A percentile compares a stretch with the other conserved stretches of the same genome.
phyloP scores from a whole-genome alignment of 2,888 invertebrate species.

The Heliconius ismenius region DNA sequence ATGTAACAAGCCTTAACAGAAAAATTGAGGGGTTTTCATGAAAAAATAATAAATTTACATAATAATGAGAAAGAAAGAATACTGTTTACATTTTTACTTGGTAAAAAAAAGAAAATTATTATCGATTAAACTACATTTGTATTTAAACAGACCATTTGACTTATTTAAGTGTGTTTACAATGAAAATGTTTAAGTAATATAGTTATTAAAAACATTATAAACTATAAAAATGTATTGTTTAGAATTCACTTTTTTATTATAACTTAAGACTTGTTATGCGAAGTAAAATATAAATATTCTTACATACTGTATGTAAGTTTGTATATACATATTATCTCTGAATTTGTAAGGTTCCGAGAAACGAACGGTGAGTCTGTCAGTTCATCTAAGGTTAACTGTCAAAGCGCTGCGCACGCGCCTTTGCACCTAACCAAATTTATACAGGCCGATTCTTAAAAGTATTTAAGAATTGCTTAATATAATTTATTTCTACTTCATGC shows the following conservation, averaged over 20 bases:
- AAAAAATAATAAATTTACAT: no score
- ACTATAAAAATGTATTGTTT: not conserved
- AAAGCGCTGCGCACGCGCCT: conserved; percentile 54
- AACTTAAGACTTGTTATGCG: conserved; percentile 6
- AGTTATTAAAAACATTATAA: not conserved
- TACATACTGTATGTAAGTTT: not conserved
- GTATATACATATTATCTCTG: conserved; percentile 18
- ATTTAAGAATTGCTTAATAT: not conserved
- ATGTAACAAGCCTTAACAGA: no score
- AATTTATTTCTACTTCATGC: not conserved
- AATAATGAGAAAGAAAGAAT: no score
- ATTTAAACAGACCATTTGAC: no score
- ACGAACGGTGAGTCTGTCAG: conserved; percentile 35
- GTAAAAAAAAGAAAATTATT: no score
- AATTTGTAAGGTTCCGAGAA: conserved; percentile 34
- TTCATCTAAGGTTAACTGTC: conserved; percentile 54
- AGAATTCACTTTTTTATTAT: not conserved
- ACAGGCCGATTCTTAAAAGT: conserved; percentile 5
- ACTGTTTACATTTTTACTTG: no score
- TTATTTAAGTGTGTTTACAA: no score
- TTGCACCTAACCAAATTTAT: conserved; percentile 49
- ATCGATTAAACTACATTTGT: no score
- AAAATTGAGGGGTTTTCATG: no score
- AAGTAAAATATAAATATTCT: conserved; percentile 27
- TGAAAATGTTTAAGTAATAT: no score